Percentiles rank a stretch among this genome's conserved stretches.
Conservation (phyloP, 2,797 vertebrate genomes). For the Carapus acus region DNA sequence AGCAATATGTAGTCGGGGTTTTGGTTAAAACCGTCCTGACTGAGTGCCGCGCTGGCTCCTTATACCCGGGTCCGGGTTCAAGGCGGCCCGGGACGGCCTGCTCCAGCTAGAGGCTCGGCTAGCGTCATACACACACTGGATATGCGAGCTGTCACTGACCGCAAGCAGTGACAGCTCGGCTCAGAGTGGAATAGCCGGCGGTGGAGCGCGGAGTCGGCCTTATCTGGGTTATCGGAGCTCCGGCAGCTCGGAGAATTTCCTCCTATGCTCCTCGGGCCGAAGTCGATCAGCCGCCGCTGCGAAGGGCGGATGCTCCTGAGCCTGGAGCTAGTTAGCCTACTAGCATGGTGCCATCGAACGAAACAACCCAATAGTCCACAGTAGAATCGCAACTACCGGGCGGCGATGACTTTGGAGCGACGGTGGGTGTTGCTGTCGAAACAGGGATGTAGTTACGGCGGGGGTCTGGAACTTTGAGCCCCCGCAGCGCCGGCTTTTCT, state of each 20-base stretch:
- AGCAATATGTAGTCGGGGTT: no score
- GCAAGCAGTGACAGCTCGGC: slow-evolving; percentile 2
- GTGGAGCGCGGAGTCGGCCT: background rate
- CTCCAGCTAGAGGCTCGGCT: slow-evolving; percentile 30
- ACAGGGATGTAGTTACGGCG: no score
- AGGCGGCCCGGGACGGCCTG: slow-evolving; percentile 50
- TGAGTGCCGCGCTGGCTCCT: no score
- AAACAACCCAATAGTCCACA: background rate
- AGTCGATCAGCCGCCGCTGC: slow-evolving; percentile 10
- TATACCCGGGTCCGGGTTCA: slow-evolving; percentile 40
- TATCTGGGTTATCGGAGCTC: no score
- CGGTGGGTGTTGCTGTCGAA: background rate
- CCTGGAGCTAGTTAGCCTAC: slow-evolving; percentile 17
- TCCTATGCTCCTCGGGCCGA: no score
- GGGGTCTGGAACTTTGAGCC: background rate
- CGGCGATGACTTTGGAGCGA: no score
- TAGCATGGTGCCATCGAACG: slow-evolving; percentile 22
- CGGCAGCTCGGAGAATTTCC: slow-evolving; percentile 7
- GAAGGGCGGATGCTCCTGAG: slow-evolving; percentile 64
- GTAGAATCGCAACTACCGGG: no score
- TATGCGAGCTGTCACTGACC: slow-evolving; percentile 36
- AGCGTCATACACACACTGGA: no score
- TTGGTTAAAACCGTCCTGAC: no score
- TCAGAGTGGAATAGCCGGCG: slow-evolving; percentile 10
- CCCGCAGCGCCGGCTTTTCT: background rate